These are phyloP conservation scores for Pristionchus mayeri DNA, from an alignment of 2,888 invertebrate genomes.

Conservation along the genomic window DNA sequence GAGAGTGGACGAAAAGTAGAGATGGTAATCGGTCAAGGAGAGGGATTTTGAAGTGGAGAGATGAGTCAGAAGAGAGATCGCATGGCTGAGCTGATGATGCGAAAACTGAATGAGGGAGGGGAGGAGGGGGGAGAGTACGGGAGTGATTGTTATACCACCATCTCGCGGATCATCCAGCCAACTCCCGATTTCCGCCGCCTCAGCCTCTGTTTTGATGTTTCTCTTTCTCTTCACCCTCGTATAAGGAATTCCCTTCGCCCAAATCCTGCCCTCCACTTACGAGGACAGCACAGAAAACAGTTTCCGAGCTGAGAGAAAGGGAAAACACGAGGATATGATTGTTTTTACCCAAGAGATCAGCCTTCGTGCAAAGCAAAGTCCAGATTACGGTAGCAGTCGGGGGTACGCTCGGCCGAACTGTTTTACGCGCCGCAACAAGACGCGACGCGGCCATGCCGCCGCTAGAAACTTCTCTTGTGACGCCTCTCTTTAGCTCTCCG, in stretches of 20 bases:
- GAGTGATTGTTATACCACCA: slow-evolving; percentile 35
- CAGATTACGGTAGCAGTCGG: slow-evolving; percentile 2
- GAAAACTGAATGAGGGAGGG: background rate
- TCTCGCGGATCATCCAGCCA: slow-evolving; percentile 23
- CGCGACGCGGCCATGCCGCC: slow-evolving; percentile 8
- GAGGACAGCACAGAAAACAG: background rate
- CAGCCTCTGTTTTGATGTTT: slow-evolving; percentile 6
- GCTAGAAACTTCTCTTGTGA: slow-evolving; percentile 18
- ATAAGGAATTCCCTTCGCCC: too few relatives aligned
- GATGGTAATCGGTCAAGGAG: slow-evolving; percentile 12
- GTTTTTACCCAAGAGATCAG: background rate
- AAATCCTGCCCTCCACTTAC: slow-evolving; percentile 19
- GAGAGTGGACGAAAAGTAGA: background rate
- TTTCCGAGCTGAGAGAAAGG: background rate
- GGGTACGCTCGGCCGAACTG: background rate
- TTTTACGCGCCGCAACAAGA: too few relatives aligned
- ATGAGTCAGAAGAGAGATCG: slow-evolving; percentile 20
- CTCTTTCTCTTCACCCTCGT: background rate
- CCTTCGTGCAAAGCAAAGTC: background rate
- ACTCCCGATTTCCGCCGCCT: slow-evolving; percentile 1
- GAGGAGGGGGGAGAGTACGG: background rate
- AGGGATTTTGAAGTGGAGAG: slow-evolving; percentile 6
- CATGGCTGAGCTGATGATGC: background rate
- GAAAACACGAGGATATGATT: background rate
- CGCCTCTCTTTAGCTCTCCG: background rate